Conservation (phyloP, 1,140 invertebrate genomes). For the Diprion similis region DNA sequence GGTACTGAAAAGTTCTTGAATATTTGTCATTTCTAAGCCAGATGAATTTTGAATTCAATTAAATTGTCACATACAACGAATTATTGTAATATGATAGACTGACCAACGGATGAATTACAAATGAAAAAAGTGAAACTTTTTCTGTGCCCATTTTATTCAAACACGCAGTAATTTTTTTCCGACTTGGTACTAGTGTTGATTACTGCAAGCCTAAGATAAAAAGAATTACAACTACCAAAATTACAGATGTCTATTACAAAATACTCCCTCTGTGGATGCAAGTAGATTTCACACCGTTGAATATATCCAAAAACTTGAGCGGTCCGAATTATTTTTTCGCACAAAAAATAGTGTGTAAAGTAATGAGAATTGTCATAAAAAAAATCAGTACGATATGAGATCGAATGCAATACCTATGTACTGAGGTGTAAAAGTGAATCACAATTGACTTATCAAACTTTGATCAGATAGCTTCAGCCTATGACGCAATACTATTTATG, state of each 20-base stretch:
- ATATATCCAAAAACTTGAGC: neutral
- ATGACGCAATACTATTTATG: no score
- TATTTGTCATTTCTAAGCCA: no score
- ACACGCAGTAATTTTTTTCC: neutral
- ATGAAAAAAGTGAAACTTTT: neutral
- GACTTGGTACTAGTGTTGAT: neutral
- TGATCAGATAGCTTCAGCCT: no score
- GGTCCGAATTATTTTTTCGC: no score
- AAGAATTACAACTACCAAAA: neutral
- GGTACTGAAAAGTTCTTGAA: no score
- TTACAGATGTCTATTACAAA: neutral
- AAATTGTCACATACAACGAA: neutral
- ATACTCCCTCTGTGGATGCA: neutral
- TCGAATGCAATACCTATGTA: no score
- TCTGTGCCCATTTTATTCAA: neutral
- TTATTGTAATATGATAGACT: neutral
- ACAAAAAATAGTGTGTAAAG: no score
- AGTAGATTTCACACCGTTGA: neutral
- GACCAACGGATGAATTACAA: neutral
- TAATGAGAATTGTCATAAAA: no score
- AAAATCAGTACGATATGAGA: no score
- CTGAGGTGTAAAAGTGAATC: no score
- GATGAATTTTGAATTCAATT: no score
- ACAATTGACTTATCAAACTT: no score
- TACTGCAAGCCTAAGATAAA: neutral